A percentile compares a stretch with the other conserved stretches of the same genome.
These are phyloP conservation scores for Eptesicus fuscus DNA, from an alignment of 2,113 vertebrate genomes.

Conservation along the genomic window DNA sequence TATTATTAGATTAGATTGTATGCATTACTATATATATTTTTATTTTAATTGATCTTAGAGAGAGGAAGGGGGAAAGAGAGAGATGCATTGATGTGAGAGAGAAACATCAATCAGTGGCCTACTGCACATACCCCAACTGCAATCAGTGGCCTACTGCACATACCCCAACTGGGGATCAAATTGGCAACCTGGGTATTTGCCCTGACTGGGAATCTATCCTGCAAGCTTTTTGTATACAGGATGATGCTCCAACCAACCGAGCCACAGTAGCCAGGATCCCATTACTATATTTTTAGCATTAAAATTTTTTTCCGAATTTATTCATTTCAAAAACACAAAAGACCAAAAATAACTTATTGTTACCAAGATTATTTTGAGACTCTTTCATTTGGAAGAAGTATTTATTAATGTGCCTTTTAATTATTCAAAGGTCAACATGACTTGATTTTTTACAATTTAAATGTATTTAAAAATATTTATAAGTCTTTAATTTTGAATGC, in stretches of 20 bases:
- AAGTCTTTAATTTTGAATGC: constrained; percentile 52
- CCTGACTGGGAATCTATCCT: neutral
- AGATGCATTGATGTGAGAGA: neutral
- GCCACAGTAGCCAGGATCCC: neutral
- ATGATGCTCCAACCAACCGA: neutral
- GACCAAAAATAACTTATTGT: neutral
- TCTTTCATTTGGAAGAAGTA: neutral
- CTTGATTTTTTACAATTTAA: constrained; percentile 39
- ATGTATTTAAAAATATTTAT: constrained; percentile 56
- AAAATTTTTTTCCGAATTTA: neutral
- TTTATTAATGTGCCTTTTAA: constrained; percentile 17
- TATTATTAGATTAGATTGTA: neutral
- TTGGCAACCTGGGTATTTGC: neutral
- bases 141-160: neutral
- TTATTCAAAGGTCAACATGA: constrained; percentile 56
- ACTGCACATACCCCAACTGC: neutral
- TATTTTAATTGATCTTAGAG: neutral
- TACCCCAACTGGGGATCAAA: neutral
- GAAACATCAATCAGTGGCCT: neutral
- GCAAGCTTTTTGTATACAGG: neutral
- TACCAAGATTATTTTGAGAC: neutral
- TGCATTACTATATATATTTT: neutral
- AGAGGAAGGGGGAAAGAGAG: neutral
- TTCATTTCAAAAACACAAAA: neutral
- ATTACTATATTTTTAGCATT: neutral